Conservation (phyloP, 2,797 vertebrate species). For the Sebastes iracundus region DNA sequence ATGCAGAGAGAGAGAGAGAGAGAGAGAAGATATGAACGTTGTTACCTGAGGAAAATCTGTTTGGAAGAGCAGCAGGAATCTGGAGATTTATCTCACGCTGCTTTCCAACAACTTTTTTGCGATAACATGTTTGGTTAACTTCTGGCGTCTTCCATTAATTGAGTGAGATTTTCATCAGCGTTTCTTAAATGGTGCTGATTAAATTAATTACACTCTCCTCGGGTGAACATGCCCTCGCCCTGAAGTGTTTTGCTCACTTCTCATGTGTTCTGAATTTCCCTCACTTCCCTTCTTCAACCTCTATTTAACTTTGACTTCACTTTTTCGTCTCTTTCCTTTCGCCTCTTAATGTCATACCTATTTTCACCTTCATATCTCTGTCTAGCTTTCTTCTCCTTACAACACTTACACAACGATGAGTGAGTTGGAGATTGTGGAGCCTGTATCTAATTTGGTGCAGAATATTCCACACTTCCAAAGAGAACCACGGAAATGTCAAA, state of each 20-base stretch:
- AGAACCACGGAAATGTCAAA: background rate
- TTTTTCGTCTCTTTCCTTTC: background rate
- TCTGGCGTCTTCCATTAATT: constrained; percentile 21
- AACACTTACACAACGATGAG: too few species aligned
- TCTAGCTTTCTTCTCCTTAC: background rate
- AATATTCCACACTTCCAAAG: background rate
- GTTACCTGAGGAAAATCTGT: constrained; percentile 1
- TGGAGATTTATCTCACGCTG: background rate
- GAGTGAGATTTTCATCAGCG: constrained; percentile 31
- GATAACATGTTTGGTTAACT: background rate
- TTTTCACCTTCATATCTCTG: background rate
- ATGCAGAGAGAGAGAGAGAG: background rate
- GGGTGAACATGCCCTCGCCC: background rate
- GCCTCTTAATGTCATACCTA: background rate
- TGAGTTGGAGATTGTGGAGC: background rate
- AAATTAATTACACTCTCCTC: constrained; percentile 26
- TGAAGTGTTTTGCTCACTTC: background rate
- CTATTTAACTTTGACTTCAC: background rate
- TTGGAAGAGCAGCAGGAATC: background rate
- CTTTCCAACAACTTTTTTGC: background rate
- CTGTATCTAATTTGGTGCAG: background rate
- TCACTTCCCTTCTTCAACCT: too few species aligned
- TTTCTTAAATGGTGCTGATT: constrained; percentile 29
- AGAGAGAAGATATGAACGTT: background rate
- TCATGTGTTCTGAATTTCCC: background rate